phyloP scores from a whole-genome alignment of 1,140 invertebrate species.

The Drosophila melanica region DNA sequence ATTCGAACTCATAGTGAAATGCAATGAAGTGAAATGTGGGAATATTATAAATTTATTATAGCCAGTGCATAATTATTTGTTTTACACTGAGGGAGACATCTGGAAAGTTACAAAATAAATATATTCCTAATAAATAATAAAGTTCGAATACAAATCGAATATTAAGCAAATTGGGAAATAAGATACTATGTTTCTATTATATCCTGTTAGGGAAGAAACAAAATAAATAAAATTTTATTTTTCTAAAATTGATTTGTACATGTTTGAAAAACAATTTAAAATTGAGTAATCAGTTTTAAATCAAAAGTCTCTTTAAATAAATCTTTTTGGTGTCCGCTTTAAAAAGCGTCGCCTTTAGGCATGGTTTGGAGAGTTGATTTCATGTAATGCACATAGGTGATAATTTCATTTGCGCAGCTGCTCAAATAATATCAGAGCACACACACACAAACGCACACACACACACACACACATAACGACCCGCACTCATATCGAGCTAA shows the following conservation, averaged over 20 bases:
- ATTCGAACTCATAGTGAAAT: not conserved
- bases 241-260: too few relatives aligned
- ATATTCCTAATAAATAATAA: too few relatives aligned
- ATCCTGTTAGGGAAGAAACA: too few relatives aligned
- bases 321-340: not conserved
- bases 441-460: slow-evolving; percentile 11
- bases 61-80: too few relatives aligned
- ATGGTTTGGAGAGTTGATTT: slow-evolving; percentile 33
- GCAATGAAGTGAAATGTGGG: not conserved
- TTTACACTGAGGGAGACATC: too few relatives aligned
- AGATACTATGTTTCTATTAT: too few relatives aligned
- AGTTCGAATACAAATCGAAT: too few relatives aligned
- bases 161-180: too few relatives aligned
- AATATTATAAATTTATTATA: too few relatives aligned
- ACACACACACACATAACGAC: slow-evolving; percentile 20
- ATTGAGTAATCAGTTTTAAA: not conserved
- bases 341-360: not conserved
- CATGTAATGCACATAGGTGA: slow-evolving; percentile 72
- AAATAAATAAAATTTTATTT: too few relatives aligned
- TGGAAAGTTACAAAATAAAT: too few relatives aligned
- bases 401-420: slow-evolving; percentile 74
- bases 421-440: slow-evolving; percentile 61
- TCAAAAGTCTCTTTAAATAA: not conserved
- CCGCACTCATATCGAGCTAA: slow-evolving; percentile 67
- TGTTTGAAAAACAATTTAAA: not conserved